Conservation (phyloP, 2,888 invertebrate species). For the Unio pictorum region DNA sequence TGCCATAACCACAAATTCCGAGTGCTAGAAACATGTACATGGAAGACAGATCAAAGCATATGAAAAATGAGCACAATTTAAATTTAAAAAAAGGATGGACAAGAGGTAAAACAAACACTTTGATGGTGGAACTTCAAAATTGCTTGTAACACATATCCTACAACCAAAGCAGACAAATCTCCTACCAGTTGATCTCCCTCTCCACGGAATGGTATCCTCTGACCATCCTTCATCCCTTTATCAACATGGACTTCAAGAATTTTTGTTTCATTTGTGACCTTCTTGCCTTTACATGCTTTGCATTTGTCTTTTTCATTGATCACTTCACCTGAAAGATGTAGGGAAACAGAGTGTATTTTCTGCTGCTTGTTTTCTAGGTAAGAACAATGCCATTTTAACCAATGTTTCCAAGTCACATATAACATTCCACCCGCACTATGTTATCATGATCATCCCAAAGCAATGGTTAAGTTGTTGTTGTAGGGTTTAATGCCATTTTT, state of each 20-base stretch:
- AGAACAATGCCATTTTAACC: background rate
- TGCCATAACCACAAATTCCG: too few relatives aligned
- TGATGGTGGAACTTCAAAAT: too few relatives aligned
- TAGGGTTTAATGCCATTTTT: too few relatives aligned
- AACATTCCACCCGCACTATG: background rate
- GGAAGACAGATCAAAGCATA: too few relatives aligned
- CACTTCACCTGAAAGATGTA: slow-evolving; percentile 62
- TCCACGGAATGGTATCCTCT: slow-evolving; percentile 87
- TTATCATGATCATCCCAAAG: background rate
- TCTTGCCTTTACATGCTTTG: slow-evolving; percentile 85
- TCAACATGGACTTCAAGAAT: slow-evolving; percentile 90
- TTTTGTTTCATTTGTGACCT: slow-evolving; percentile 86
- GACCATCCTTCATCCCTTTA: slow-evolving; percentile 89
- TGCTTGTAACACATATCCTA: too few relatives aligned
- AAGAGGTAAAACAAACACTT: too few relatives aligned
- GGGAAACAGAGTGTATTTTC: too few relatives aligned
- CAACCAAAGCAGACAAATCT: too few relatives aligned
- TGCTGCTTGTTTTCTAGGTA: background rate
- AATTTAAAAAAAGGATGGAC: too few relatives aligned
- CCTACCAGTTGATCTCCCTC: slow-evolving; percentile 88
- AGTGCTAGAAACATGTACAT: too few relatives aligned
- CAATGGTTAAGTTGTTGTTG: too few relatives aligned
- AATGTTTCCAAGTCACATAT: background rate
- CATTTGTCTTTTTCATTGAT: slow-evolving; percentile 86
- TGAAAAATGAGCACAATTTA: too few relatives aligned